Percentiles rank a stretch among this genome's conserved stretches.
Conservation (phyloP, 1,140 invertebrate genomes). For the Copidosoma floridanum region DNA sequence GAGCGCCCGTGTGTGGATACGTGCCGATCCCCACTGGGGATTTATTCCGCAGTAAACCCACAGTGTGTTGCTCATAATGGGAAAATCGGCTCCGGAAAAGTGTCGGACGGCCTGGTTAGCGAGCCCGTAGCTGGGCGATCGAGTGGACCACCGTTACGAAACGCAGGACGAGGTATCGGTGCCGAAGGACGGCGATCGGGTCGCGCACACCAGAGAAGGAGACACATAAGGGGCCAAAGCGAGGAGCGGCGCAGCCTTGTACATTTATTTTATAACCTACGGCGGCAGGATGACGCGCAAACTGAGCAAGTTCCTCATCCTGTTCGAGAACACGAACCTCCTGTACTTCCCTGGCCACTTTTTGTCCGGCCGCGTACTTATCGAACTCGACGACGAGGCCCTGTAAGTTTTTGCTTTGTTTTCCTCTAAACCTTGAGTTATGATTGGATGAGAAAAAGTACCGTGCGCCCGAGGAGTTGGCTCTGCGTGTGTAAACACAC, state of each 20-base stretch:
- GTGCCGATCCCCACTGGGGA: too few species aligned
- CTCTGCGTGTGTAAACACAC: neutral
- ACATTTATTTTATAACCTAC: too few species aligned
- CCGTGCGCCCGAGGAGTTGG: neutral
- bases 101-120: neutral
- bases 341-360: conserved; percentile 92
- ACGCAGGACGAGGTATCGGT: neutral
- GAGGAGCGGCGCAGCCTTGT: neutral
- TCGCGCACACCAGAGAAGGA: neutral
- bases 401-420: conserved; percentile 55
- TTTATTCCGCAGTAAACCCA: too few species aligned
- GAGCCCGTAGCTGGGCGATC: neutral
- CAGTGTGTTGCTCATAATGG: neutral
- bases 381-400: conserved; percentile 90
- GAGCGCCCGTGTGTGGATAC: neutral
- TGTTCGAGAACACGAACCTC: conserved; percentile 90
- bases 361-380: conserved; percentile 84
- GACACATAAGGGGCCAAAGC: neutral
- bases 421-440: too few species aligned
- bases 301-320: conserved; percentile 87
- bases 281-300: conserved; percentile 73
- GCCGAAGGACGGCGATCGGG: neutral
- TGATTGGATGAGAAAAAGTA: too few species aligned
- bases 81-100: neutral
- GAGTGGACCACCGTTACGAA: neutral